Conservation (phyloP, 2,113 vertebrate species). For the Aramus guarauna region DNA sequence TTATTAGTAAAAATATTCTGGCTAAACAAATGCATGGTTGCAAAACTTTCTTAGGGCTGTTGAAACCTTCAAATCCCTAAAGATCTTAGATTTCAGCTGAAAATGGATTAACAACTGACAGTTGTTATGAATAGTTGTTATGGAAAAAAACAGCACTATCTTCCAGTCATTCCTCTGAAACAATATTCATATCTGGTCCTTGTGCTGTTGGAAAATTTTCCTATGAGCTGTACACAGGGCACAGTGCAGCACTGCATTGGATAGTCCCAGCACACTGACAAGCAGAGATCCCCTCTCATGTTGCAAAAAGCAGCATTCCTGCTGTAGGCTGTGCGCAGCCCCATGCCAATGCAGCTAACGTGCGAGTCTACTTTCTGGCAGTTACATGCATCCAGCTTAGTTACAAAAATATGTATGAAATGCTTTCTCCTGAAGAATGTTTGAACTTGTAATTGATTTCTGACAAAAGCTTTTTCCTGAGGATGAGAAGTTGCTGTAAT, state of each 20-base stretch:
- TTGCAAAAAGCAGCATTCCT: background rate
- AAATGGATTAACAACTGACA: background rate
- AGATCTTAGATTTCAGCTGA: background rate
- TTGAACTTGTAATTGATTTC: background rate
- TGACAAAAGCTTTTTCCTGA: background rate
- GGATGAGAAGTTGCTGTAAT: background rate
- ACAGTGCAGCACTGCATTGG: accelerated
- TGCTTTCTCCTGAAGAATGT: background rate
- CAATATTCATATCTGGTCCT: background rate
- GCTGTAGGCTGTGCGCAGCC: background rate
- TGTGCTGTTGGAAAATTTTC: background rate
- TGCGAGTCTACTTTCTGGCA: background rate
- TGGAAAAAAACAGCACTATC: background rate
- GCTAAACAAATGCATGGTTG: background rate
- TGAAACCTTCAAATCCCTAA: background rate
- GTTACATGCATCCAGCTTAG: background rate
- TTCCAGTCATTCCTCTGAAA: background rate
- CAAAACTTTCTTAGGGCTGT: background rate
- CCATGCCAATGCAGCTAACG: background rate
- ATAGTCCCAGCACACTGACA: accelerated
- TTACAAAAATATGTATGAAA: background rate
- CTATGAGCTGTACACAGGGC: background rate
- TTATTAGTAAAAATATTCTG: background rate
- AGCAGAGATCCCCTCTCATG: background rate
- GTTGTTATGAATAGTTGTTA: background rate